These are phyloP conservation scores for Psettodes erumei DNA, from an alignment of 2,113 vertebrate species.

Conservation along the genomic window DNA sequence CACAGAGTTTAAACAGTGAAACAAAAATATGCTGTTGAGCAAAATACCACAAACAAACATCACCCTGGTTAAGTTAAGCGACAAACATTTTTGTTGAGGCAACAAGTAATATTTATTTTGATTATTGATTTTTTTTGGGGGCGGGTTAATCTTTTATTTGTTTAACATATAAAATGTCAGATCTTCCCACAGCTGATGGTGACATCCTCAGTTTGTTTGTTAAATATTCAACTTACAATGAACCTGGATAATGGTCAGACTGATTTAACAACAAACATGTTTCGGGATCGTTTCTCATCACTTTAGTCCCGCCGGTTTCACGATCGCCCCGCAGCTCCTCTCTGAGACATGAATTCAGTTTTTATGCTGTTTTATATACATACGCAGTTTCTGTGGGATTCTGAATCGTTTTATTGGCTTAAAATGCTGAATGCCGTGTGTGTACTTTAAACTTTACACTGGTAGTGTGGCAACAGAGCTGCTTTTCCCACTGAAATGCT, in stretches of 20 bases:
- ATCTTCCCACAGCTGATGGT: background rate
- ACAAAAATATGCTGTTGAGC: background rate
- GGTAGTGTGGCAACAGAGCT: conserved; percentile 19
- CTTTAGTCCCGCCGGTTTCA: too few species aligned
- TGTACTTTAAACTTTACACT: conserved; percentile 13
- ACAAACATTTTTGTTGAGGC: background rate
- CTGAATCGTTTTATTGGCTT: background rate
- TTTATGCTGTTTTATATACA: background rate
- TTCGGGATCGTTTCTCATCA: too few species aligned
- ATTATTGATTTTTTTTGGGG: background rate
- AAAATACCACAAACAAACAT: background rate
- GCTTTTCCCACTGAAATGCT: conserved; percentile 40
- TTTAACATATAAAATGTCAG: background rate
- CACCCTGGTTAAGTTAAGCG: background rate
- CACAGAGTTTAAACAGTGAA: too few species aligned
- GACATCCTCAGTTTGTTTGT: background rate
- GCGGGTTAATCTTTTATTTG: background rate
- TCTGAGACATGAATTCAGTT: background rate
- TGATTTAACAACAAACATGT: background rate
- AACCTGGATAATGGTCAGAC: background rate
- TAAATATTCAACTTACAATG: background rate
- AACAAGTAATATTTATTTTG: background rate
- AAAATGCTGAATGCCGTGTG: background rate
- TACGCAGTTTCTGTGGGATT: background rate
- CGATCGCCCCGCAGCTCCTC: background rate